Evolutionary conservation across 2,888 invertebrate genomes (phyloP).

Genomic region (Adelphocoris suturalis): DNA sequence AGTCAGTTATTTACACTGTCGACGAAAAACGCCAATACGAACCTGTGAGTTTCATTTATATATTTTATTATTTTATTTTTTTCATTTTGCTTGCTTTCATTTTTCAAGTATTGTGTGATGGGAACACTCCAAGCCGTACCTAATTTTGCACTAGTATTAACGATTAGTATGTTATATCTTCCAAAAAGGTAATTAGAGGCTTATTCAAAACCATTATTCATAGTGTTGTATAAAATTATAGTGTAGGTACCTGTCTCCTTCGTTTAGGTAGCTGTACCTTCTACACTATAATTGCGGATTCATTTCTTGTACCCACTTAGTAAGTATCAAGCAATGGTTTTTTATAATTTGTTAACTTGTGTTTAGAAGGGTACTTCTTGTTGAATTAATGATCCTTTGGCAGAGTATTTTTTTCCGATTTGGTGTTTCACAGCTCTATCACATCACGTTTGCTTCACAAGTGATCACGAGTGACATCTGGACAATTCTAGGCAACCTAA

Average conservation of each 20-base stretch:
- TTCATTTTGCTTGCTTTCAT: constrained; percentile 17
- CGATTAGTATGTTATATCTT: not conserved
- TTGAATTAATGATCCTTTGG: not conserved
- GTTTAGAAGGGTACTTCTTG: not conserved
- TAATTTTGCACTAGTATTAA: constrained; percentile 15
- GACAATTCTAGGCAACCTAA: not conserved
- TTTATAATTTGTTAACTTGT: not conserved
- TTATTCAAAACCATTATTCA: not conserved
- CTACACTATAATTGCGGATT: not conserved
- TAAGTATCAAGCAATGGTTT: not conserved
- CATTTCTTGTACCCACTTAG: not conserved
- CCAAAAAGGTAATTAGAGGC: not conserved
- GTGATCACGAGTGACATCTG: not conserved
- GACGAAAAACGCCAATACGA: not conserved
- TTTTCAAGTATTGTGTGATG: constrained; percentile 30
- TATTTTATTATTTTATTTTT: not conserved
- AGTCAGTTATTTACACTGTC: too few relatives aligned
- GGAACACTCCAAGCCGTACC: constrained; percentile 19
- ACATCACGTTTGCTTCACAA: constrained; percentile 28
- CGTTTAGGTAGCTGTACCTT: not conserved
- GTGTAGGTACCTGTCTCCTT: not conserved
- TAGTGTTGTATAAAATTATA: too few relatives aligned
- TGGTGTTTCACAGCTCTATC: constrained; percentile 8
- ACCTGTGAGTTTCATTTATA: too few relatives aligned
- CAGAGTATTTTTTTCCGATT: not conserved